phyloP scores from a whole-genome alignment of 2,113 vertebrate genomes.

The Ailuropoda melanoleuca region DNA sequence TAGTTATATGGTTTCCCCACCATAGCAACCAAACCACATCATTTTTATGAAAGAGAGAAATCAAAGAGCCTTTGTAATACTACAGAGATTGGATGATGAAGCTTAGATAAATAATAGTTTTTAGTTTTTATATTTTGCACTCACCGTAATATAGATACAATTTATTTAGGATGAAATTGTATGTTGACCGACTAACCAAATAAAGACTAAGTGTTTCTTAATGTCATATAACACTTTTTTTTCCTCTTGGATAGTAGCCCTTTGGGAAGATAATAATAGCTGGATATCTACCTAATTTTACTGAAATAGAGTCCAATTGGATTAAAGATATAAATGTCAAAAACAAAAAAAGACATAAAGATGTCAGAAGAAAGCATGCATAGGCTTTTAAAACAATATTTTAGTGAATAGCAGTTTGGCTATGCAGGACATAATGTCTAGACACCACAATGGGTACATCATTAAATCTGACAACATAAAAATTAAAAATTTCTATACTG shows the following conservation, averaged over 20 bases:
- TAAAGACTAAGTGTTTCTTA: slow-evolving; percentile 20
- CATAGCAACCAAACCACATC: neutral
- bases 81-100: neutral
- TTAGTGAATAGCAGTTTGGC: neutral
- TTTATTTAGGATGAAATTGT: neutral
- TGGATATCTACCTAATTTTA: neutral
- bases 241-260: neutral
- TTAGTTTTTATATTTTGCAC: neutral
- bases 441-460: neutral
- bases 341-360: neutral
- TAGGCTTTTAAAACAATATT: neutral
- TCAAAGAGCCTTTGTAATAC: neutral
- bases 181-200: neutral
- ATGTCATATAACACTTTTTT: neutral
- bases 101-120: neutral
- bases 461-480: neutral
- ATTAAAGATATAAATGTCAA: slow-evolving; percentile 26
- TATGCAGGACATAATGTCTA: neutral
- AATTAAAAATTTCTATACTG: neutral
- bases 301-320: neutral
- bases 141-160: neutral
- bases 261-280: neutral
- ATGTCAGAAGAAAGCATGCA: neutral
- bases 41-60: neutral
- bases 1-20: neutral